phyloP scores from a whole-genome alignment of 2,797 vertebrate species.

The Sebastes hubbsi region DNA sequence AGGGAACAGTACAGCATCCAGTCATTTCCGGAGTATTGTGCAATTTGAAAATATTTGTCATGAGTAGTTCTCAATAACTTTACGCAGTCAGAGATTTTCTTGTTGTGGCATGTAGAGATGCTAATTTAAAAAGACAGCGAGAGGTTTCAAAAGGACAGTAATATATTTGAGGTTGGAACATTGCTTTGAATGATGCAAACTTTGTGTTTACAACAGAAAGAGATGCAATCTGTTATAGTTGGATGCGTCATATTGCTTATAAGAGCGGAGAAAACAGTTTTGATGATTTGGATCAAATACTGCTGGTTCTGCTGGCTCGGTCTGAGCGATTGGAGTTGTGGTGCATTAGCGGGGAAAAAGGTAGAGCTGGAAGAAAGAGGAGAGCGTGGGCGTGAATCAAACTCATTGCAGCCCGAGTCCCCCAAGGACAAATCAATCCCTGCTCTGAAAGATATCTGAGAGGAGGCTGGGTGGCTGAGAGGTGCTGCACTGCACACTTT shows the following conservation, averaged over 20 bases:
- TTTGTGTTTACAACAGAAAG: slow-evolving; percentile 9
- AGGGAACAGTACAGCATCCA: slow-evolving; percentile 22
- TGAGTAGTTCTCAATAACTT: slow-evolving; percentile 31
- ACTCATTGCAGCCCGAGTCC: slow-evolving; percentile 44
- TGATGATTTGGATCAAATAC: slow-evolving; percentile 9
- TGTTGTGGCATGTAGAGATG: slow-evolving; percentile 49
- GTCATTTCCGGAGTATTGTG: slow-evolving; percentile 62
- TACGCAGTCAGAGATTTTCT: slow-evolving; percentile 37
- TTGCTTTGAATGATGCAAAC: slow-evolving; percentile 29
- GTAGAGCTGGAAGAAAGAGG: slow-evolving; percentile 19
- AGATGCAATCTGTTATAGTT: slow-evolving; percentile 2
- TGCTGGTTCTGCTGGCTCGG: not conserved
- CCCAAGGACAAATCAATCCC: slow-evolving; percentile 59
- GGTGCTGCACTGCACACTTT: not conserved
- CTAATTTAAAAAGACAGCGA: slow-evolving; percentile 10
- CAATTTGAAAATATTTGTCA: slow-evolving; percentile 50
- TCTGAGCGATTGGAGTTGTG: slow-evolving; percentile 2
- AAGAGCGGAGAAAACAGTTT: slow-evolving; percentile 16
- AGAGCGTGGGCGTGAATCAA: slow-evolving; percentile 42
- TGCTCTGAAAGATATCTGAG: slow-evolving; percentile 66
- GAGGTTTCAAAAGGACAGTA: not conserved
- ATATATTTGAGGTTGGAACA: not conserved
- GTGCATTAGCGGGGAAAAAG: slow-evolving; percentile 26
- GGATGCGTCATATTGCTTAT: not conserved
- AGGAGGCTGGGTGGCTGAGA: slow-evolving; percentile 27